phyloP scores from a whole-genome alignment of 2,113 vertebrate species.

The Calyptommatus sinebrachiatus region DNA sequence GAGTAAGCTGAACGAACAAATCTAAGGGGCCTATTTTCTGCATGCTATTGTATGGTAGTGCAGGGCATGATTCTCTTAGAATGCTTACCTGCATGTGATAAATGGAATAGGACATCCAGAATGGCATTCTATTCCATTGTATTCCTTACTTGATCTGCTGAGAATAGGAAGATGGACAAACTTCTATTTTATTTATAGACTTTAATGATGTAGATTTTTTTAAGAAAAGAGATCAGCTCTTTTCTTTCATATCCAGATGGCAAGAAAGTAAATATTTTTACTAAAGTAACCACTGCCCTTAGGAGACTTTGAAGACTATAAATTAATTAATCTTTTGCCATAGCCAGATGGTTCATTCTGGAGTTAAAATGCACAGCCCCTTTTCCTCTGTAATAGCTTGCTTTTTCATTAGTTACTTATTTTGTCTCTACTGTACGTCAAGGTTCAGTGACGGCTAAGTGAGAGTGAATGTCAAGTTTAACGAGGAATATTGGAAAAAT shows the following conservation, averaged over 20 bases:
- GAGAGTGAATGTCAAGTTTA: slow-evolving; percentile 19
- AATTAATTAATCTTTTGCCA: slow-evolving; percentile 53
- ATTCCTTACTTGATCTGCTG: too few relatives aligned
- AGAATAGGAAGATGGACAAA: too few relatives aligned
- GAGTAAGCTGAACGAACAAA: too few relatives aligned
- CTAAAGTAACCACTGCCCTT: slow-evolving; percentile 36
- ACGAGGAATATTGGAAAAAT: neutral
- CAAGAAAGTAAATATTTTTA: slow-evolving; percentile 54
- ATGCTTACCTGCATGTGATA: too few relatives aligned
- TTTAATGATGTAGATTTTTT: slow-evolving; percentile 3
- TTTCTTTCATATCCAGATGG: slow-evolving; percentile 61
- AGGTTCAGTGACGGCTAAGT: slow-evolving; percentile 22
- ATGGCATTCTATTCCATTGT: too few relatives aligned
- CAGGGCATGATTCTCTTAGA: too few relatives aligned
- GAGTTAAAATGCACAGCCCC: slow-evolving; percentile 30
- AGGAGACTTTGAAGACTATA: slow-evolving; percentile 54
- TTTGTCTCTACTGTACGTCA: slow-evolving; percentile 19
- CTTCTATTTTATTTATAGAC: neutral
- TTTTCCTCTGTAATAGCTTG: slow-evolving; percentile 19
- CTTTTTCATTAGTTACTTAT: slow-evolving; percentile 18
- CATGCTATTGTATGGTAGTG: too few relatives aligned
- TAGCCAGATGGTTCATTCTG: slow-evolving; percentile 49
- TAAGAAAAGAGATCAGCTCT: slow-evolving; percentile 47
- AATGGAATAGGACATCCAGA: too few relatives aligned
- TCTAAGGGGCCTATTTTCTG: too few relatives aligned